Percentiles rank a stretch among this genome's conserved stretches.
These are phyloP conservation scores for Ophioderma brevispina DNA, from an alignment of 35 echinoderm and acorn worm genomes.

Conservation along the genomic window DNA sequence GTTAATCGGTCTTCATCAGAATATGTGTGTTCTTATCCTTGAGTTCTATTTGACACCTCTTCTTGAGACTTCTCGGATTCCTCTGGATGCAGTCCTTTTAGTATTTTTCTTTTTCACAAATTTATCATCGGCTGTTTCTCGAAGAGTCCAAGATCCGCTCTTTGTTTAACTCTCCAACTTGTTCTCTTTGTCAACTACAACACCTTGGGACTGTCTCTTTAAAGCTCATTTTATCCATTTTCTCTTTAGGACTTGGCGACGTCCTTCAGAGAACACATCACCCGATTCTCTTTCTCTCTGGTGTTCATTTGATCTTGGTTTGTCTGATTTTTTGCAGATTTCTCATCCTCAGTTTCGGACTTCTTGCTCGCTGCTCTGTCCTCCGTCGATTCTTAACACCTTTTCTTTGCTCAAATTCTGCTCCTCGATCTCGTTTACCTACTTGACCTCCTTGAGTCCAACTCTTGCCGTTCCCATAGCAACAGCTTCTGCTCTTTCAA, in stretches of 20 bases:
- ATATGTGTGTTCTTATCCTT: slow-evolving; percentile 42
- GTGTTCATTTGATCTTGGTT: neutral
- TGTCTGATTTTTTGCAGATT: neutral
- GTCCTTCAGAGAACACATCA: neutral
- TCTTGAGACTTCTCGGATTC: neutral
- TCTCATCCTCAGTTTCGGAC: slow-evolving; percentile 66
- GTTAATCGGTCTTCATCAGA: slow-evolving; percentile 1
- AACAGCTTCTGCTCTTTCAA: slow-evolving; percentile 39
- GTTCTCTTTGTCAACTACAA: neutral
- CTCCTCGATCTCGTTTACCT: neutral
- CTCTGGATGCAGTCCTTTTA: neutral
- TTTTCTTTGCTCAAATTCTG: slow-evolving; percentile 27
- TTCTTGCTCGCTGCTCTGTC: slow-evolving; percentile 70
- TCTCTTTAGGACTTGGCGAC: neutral
- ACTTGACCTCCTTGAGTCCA: neutral
- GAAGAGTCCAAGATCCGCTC: neutral
- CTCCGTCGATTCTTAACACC: slow-evolving; percentile 48
- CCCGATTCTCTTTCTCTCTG: neutral
- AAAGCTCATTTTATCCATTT: slow-evolving; percentile 8
- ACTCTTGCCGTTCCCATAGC: slow-evolving; percentile 15
- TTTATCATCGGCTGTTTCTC: slow-evolving; percentile 57
- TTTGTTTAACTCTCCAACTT: neutral
- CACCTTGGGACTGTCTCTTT: neutral
- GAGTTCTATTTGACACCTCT: slow-evolving; percentile 13
- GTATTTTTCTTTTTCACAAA: slow-evolving; percentile 55